These are phyloP conservation scores for Simalia tracyae DNA, from an alignment of 2,797 vertebrate genomes.

Conservation along the genomic window DNA sequence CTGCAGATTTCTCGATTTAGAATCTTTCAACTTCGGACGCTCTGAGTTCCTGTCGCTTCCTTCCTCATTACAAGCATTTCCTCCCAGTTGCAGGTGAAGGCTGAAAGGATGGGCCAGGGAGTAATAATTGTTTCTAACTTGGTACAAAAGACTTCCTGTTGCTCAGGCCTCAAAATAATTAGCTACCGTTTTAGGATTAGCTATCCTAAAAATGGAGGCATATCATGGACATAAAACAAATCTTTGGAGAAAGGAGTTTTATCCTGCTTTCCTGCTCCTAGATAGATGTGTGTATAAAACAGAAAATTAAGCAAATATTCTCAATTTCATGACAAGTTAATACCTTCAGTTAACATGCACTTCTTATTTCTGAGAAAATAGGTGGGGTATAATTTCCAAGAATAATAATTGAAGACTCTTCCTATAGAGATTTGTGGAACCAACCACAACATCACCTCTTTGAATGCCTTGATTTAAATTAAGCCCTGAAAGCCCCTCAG, in stretches of 20 bases:
- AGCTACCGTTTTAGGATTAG: conserved; percentile 17
- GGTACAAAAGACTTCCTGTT: conserved; percentile 75
- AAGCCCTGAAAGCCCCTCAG: neutral
- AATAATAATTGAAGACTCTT: neutral
- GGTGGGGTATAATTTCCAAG: neutral
- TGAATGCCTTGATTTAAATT: neutral
- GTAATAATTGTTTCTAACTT: conserved; percentile 65
- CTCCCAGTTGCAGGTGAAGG: conserved; percentile 55
- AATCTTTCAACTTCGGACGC: neutral
- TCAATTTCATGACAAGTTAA: neutral
- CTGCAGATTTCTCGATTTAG: conserved; percentile 8
- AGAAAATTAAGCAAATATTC: neutral
- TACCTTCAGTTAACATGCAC: neutral
- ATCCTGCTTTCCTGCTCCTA: neutral
- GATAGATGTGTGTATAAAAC: neutral
- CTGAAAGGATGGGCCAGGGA: conserved; percentile 50
- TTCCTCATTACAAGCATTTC: conserved; percentile 57
- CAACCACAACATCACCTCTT: neutral
- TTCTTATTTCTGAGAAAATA: neutral
- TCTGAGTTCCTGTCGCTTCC: conserved; percentile 26
- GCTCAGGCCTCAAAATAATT: conserved; percentile 24
- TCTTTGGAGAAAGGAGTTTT: neutral
- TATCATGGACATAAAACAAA: neutral
- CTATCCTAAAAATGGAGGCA: neutral
- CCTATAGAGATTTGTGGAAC: neutral